Evolutionary conservation across 2,113 vertebrate species (phyloP).

Genomic region (Agelaius phoeniceus): DNA sequence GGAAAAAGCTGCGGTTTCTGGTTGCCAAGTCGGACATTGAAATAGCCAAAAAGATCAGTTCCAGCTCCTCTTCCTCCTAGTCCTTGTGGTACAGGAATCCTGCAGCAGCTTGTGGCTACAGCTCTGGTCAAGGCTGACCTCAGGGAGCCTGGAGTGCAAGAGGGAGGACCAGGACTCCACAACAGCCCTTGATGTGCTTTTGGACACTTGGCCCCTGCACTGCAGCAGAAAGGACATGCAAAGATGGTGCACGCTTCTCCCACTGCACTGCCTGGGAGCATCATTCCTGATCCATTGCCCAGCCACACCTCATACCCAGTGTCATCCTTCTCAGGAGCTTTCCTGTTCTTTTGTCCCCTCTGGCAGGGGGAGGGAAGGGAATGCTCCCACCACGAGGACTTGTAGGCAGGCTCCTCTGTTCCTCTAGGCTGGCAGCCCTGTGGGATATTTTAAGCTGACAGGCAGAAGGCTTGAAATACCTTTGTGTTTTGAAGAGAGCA

Average conservation of each 20-base stretch:
- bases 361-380: background rate
- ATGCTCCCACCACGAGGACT: background rate
- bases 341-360: background rate
- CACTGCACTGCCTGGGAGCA: background rate
- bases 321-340: background rate
- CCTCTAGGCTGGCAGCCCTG: background rate
- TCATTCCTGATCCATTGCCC: background rate
- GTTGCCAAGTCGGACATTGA: constrained; percentile 91
- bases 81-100: background rate
- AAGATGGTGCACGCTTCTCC: background rate
- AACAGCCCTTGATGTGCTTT: background rate
- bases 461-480: background rate
- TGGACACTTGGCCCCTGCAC: background rate
- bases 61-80: constrained; percentile 76
- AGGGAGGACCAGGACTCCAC: background rate
- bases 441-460: background rate
- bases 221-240: background rate
- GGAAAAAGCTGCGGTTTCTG: constrained; percentile 88
- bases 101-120: background rate
- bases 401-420: background rate
- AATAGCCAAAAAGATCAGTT: constrained; percentile 89
- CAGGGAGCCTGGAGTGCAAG: background rate
- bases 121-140: background rate
- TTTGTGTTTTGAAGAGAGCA: background rate
- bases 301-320: background rate